A percentile compares a stretch with the other conserved stretches of the same genome.
phyloP scores from a whole-genome alignment of 2,888 invertebrate species.

The Aporophyla nigra region DNA sequence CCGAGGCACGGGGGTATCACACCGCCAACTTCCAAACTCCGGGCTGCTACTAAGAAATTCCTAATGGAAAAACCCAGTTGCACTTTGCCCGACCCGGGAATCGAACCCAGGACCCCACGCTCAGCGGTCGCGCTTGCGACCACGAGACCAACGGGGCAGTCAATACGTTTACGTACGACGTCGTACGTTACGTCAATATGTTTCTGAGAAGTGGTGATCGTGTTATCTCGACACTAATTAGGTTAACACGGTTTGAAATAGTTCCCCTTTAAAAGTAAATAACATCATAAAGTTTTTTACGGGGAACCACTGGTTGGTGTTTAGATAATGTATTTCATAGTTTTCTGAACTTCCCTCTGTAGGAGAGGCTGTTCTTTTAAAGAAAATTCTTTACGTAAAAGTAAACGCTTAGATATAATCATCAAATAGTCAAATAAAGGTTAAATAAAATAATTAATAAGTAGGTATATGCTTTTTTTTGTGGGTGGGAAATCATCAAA shows the following conservation, averaged over 20 bases:
- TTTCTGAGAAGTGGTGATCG: slow-evolving; percentile 34
- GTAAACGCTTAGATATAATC: neutral
- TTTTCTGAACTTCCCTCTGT: neutral
- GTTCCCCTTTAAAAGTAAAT: slow-evolving; percentile 20
- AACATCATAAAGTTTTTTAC: neutral
- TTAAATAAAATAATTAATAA: neutral
- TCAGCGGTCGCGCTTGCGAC: too few relatives aligned
- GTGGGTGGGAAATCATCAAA: too few relatives aligned
- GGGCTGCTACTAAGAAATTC: too few relatives aligned
- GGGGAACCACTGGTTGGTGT: neutral
- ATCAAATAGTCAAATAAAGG: neutral
- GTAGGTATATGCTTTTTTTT: too few relatives aligned
- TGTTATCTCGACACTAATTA: slow-evolving; percentile 33
- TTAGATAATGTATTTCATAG: neutral
- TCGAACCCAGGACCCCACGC: too few relatives aligned
- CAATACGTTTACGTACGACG: too few relatives aligned
- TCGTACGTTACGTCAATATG: slow-evolving; percentile 29
- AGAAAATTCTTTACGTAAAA: neutral
- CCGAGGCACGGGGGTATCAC: too few relatives aligned
- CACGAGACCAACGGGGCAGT: too few relatives aligned
- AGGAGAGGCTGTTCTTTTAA: neutral
- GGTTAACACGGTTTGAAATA: slow-evolving; percentile 4
- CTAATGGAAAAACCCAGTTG: too few relatives aligned
- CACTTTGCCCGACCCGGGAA: too few relatives aligned
- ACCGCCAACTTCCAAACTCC: too few relatives aligned